Conservation (phyloP, 2,888 invertebrate genomes). For the Notodonta dromedarius region DNA sequence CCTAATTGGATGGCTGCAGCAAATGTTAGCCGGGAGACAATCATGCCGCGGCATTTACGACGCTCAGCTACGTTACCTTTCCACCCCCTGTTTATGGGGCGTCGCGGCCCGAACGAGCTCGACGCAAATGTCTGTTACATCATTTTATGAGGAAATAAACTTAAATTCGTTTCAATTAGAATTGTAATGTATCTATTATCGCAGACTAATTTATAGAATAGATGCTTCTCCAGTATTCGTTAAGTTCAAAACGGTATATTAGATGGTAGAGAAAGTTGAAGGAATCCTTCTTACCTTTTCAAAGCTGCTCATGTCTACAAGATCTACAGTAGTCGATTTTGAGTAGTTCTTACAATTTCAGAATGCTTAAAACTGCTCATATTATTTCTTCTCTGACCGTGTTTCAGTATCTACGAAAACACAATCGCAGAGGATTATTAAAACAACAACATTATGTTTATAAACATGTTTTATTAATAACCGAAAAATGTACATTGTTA, state of each 20-base stretch:
- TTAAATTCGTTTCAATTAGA: neutral
- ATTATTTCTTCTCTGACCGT: too few species aligned
- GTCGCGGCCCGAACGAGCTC: slow-evolving; percentile 9
- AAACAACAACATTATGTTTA: slow-evolving; percentile 42
- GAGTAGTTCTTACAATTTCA: too few species aligned
- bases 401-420: too few species aligned
- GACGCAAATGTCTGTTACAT: slow-evolving; percentile 2
- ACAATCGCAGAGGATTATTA: too few species aligned
- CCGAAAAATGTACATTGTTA: slow-evolving; percentile 78
- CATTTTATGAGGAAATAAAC: neutral
- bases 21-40: slow-evolving; percentile 73
- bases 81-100: slow-evolving; percentile 48
- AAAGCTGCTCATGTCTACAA: too few species aligned
- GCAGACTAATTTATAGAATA: too few species aligned
- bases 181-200: neutral
- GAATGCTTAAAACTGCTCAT: too few species aligned
- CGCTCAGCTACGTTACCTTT: slow-evolving; percentile 59
- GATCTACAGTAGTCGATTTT: too few species aligned
- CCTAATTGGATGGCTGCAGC: slow-evolving; percentile 69
- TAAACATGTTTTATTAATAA: slow-evolving; percentile 81
- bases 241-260: too few species aligned
- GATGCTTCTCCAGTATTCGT: too few species aligned
- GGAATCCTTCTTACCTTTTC: too few species aligned
- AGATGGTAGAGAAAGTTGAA: too few species aligned
- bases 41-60: slow-evolving; percentile 69